Conservation (phyloP, 2,888 invertebrate species). For the Galeopsomyia nigrocyanea region DNA sequence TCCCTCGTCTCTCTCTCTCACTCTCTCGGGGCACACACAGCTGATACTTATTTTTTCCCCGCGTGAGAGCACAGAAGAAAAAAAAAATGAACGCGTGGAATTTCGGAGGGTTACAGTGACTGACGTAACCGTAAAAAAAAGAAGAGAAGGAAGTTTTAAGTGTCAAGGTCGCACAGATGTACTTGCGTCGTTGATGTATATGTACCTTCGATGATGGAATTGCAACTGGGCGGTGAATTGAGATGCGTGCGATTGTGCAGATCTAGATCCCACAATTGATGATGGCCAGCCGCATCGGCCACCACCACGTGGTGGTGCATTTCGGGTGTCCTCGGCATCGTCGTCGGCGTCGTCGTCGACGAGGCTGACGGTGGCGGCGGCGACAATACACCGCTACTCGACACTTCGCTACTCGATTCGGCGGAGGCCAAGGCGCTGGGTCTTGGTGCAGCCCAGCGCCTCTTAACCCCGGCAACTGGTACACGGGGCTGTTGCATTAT, state of each 20-base stretch:
- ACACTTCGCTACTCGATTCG: constrained; percentile 66
- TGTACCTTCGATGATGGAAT: constrained; percentile 60
- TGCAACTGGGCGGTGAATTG: constrained; percentile 44
- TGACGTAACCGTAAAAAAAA: too few species aligned
- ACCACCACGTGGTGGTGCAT: constrained; percentile 71
- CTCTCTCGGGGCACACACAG: constrained; percentile 9
- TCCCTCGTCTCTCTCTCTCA: not conserved
- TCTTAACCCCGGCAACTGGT: constrained; percentile 62
- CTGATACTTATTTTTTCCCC: constrained; percentile 17
- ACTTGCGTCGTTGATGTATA: too few species aligned
- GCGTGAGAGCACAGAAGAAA: too few species aligned
- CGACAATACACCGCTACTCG: constrained; percentile 70
- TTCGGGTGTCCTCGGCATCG: constrained; percentile 78
- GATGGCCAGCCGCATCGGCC: too few species aligned
- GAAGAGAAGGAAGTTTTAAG: too few species aligned
- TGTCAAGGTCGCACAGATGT: too few species aligned
- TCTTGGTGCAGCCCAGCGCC: constrained; percentile 61
- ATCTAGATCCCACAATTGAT: constrained; percentile 84
- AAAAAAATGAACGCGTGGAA: too few species aligned
- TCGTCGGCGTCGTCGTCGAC: constrained; percentile 53
- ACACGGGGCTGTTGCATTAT: constrained; percentile 55
- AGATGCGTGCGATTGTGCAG: constrained; percentile 69
- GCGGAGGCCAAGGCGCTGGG: constrained; percentile 48
- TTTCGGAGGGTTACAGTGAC: too few species aligned
- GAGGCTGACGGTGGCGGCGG: constrained; percentile 75